Base-by-base conservation (phyloP, 2,797 vertebrate genomes). In the Anolis apletophallus region DNA sequence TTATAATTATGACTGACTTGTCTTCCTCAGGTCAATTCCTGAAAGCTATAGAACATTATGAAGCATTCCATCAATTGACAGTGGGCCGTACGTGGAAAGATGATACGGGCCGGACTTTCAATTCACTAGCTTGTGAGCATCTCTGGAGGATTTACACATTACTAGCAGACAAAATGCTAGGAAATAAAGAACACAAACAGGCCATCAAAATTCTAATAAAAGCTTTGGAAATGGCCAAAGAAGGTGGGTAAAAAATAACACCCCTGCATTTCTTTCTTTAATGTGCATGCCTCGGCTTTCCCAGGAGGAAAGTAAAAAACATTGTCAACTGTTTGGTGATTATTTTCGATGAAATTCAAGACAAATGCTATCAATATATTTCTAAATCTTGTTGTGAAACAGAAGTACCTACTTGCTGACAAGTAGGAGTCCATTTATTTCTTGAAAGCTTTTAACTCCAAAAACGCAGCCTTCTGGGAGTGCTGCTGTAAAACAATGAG, bases 131-230 rank as follows among this genome's bases (percentile, higher is more conserved):
- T 0, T 96, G 95, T 36, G 92, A 94, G 81, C 93, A 93, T 80
- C 96, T 96, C 95, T 94, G 95, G 96, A 97, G 95, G 94, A 95
- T 94, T 87, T 96, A 95, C 92, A 95, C 93, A 87, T 89, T 97
- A 91, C 93, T 96, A 84, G 95, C 96, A 91, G 94, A 97, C 93
- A 94, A 95, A 95, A 96, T 96, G 94, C 91, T 97, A 50, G 94
- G 95, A 95, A 96, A 93, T 89, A 91, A 95, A 93, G 92, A 97
- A 83, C 90, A 96, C 94, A 90, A 94, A 91, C 90, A 95, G 85
- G 97, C 97, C 90, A 97, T 97, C 93, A 92, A 93, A 95, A 97
- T 68, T 2, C 95, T 98, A 91, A 96, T 84, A 90, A 97, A 97
- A 95, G 97, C 97, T 92, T 95, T 94, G 76, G 92, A 96, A 91